Percentiles rank a stretch among this genome's conserved stretches.
Evolutionary conservation across 2,888 invertebrate genomes (phyloP).

Genomic region (Didymodactylos carnosus): DNA sequence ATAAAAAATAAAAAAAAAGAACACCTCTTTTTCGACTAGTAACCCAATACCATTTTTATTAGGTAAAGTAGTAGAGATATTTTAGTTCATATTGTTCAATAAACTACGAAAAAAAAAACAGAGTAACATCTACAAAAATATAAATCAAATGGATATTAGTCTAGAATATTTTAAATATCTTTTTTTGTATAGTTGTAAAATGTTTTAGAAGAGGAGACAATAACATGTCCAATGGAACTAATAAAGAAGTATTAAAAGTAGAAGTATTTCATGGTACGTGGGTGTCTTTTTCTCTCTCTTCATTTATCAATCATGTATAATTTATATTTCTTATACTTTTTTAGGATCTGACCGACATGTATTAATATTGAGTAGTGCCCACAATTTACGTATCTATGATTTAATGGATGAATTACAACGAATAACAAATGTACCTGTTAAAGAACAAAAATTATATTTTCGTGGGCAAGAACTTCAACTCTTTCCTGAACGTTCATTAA

Average conservation of each 20-base stretch:
- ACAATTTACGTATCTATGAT: constrained; percentile 6
- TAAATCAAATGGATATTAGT: no score
- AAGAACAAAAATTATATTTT: constrained; percentile 6
- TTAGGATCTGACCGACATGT: constrained; percentile 8
- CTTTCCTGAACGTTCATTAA: background rate
- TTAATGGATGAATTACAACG: constrained; percentile 9
- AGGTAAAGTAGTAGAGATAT: no score
- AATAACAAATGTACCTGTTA: constrained; percentile 8
- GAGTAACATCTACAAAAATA: no score
- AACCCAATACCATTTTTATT: no score
- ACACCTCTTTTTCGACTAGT: no score
- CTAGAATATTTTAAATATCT: no score
- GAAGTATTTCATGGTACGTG: constrained; percentile 6
- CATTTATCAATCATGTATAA: no score
- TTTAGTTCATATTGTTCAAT: no score
- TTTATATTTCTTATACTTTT: background rate
- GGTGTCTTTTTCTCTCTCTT: no score
- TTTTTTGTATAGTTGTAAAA: no score
- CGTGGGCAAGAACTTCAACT: constrained; percentile 3
- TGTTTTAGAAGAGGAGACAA: background rate
- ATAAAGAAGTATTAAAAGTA: constrained; percentile 4
- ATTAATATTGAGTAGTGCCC: constrained; percentile 1
- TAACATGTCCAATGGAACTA: background rate
- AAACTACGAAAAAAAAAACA: no score
- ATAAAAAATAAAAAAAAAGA: no score